Conservation (phyloP, 2,888 invertebrate species). For the Ichneumon xanthorius region DNA sequence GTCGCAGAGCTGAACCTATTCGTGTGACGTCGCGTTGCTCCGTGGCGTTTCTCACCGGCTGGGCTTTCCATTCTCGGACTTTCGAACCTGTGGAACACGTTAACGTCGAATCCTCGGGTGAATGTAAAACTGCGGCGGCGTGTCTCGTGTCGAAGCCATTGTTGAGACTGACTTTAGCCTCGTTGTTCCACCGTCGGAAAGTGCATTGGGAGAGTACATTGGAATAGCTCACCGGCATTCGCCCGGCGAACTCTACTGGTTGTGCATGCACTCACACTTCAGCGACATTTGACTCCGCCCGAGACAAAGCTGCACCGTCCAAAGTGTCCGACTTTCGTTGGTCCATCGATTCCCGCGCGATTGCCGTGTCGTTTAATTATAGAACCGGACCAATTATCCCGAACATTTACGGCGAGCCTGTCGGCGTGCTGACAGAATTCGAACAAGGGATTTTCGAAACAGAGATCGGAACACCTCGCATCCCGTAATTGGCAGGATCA, state of each 20-base stretch:
- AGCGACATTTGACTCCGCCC: not conserved
- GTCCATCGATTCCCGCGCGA: conserved; percentile 12
- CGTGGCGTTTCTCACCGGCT: not conserved
- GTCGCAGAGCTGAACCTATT: not conserved
- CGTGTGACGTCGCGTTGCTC: not conserved
- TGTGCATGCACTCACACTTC: not conserved
- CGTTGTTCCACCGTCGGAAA: not conserved
- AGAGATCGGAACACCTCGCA: conserved; percentile 1
- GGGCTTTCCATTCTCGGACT: conserved; percentile 1
- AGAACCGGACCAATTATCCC: conserved; percentile 39
- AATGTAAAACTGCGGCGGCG: not conserved
- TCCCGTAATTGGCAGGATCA: conserved; percentile 33
- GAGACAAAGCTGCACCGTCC: conserved; percentile 10
- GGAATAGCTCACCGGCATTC: not conserved
- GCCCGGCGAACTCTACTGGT: not conserved
- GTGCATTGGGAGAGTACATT: not conserved
- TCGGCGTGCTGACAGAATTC: conserved; percentile 18
- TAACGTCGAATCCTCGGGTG: conserved; percentile 10
- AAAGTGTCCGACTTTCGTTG: conserved; percentile 19
- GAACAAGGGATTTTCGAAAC: conserved; percentile 10
- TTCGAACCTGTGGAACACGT: conserved; percentile 13
- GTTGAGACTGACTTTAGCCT: conserved; percentile 33
- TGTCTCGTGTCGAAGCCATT: conserved; percentile 14
- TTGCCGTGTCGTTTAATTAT: conserved; percentile 28
- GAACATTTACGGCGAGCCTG: conserved; percentile 11